Evolutionary conservation across 2,797 vertebrate species (phyloP).

Genomic region (Stomatorhinus walkeri): DNA sequence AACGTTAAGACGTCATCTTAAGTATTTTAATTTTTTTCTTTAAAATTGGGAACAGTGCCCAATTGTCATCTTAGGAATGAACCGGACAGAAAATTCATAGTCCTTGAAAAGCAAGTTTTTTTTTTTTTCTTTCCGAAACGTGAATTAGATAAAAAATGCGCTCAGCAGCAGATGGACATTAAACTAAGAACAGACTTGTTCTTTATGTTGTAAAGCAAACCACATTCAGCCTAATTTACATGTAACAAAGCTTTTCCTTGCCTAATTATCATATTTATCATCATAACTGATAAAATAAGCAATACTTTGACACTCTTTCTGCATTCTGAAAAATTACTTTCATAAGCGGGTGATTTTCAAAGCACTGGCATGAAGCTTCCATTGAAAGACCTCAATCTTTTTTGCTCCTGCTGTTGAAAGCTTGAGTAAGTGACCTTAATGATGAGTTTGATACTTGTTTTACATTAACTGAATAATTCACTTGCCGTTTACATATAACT

Average conservation of each 20-base stretch:
- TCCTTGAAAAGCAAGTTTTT: background rate
- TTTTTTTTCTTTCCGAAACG: background rate
- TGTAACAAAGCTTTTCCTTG: background rate
- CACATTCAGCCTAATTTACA: background rate
- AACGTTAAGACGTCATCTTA: background rate
- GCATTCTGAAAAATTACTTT: constrained; percentile 9
- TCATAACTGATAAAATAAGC: background rate
- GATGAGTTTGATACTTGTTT: background rate
- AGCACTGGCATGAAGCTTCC: background rate
- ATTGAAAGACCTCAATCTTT: background rate
- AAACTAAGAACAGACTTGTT: background rate
- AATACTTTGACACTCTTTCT: background rate
- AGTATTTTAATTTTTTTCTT: background rate
- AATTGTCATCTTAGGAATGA: background rate
- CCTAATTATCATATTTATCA: constrained; percentile 4
- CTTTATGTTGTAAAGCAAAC: background rate
- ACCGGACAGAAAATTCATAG: background rate
- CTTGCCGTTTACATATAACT: background rate
- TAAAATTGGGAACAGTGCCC: background rate
- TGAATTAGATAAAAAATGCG: constrained; percentile 8
- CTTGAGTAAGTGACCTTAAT: background rate
- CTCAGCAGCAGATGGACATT: background rate
- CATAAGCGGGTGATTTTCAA: background rate
- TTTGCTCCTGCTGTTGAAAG: background rate
- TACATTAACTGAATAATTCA: background rate